A percentile compares a stretch with the other conserved stretches of the same genome.
These are phyloP conservation scores for Amblyteles armatorius DNA, from an alignment of 2,888 invertebrate genomes.

Conservation along the genomic window DNA sequence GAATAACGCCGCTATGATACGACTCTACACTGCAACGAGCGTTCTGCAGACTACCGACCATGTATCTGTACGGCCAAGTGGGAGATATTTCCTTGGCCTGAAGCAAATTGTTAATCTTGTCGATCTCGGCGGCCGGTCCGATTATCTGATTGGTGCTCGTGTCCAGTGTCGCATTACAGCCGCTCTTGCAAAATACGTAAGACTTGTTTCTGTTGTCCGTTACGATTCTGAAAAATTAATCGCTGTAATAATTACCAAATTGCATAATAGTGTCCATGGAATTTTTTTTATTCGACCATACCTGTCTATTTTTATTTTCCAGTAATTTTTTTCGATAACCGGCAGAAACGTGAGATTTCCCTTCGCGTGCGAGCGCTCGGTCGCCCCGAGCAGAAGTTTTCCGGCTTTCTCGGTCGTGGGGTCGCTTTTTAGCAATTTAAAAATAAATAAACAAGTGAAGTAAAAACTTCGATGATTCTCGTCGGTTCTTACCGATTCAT, in stretches of 20 bases:
- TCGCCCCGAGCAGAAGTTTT: constrained; percentile 87
- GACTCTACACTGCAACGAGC: neutral
- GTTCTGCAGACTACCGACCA: constrained; percentile 67
- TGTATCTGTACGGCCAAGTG: constrained; percentile 69
- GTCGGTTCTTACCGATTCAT: constrained; percentile 87
- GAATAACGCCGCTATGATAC: neutral
- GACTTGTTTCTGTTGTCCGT: constrained; percentile 71
- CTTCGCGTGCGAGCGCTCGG: constrained; percentile 88
- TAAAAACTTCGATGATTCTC: neutral
- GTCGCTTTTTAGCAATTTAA: constrained; percentile 84
- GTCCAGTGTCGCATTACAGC: constrained; percentile 84
- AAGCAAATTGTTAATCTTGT: constrained; percentile 82
- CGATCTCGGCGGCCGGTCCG: constrained; percentile 83
- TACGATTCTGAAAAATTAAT: constrained; percentile 69
- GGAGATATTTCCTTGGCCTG: constrained; percentile 77
- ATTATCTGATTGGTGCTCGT: constrained; percentile 84
- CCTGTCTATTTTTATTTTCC: constrained; percentile 90
- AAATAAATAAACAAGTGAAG: neutral
- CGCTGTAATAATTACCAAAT: neutral
- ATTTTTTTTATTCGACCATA: neutral
- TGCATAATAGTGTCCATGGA: neutral
- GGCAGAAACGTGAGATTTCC: constrained; percentile 88
- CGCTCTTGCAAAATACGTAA: constrained; percentile 78
- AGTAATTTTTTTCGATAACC: constrained; percentile 87
- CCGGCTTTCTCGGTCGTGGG: constrained; percentile 86